phyloP scores from a whole-genome alignment of 2,888 invertebrate genomes.

The Microctonus aethiopoides region DNA sequence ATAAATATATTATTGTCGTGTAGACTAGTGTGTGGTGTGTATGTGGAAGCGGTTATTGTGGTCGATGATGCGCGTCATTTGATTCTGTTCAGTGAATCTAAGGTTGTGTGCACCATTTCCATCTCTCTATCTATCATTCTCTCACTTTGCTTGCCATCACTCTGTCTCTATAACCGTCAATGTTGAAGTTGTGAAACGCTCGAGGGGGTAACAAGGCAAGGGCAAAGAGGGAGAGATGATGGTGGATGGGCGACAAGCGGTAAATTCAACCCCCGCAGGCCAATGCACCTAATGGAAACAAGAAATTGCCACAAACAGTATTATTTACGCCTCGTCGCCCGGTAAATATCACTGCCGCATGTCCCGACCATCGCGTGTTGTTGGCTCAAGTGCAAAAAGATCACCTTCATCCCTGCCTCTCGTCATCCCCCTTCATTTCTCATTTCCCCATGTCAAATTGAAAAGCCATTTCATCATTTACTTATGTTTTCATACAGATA shows the following conservation, averaged over 20 bases:
- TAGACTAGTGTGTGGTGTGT: conserved; percentile 35
- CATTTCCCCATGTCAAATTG: conserved; percentile 11
- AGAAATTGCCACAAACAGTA: conserved; percentile 67
- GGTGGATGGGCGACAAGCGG: conserved; percentile 17
- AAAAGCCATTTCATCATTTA: conserved; percentile 22
- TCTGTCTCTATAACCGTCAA: conserved; percentile 30
- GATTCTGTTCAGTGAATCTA: conserved; percentile 59
- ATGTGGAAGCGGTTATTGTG: conserved; percentile 63
- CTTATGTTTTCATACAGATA: background rate
- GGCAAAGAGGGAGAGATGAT: conserved; percentile 6
- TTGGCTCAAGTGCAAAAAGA: conserved; percentile 20
- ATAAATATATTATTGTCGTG: background rate
- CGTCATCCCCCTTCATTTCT: background rate
- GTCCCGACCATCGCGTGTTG: conserved; percentile 36
- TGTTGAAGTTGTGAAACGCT: conserved; percentile 53
- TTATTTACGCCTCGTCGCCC: conserved; percentile 64
- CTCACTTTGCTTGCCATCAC: conserved; percentile 35
- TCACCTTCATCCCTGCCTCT: background rate
- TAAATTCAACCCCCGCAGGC: conserved; percentile 55
- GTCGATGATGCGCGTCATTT: conserved; percentile 65
- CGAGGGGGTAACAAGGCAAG: conserved; percentile 33
- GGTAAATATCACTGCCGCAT: conserved; percentile 58
- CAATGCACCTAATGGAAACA: conserved; percentile 67
- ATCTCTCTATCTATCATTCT: conserved; percentile 35
- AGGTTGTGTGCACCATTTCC: conserved; percentile 59